These are phyloP conservation scores for Tribolium freemani DNA, from an alignment of 2,888 invertebrate species.

Conservation along the genomic window DNA sequence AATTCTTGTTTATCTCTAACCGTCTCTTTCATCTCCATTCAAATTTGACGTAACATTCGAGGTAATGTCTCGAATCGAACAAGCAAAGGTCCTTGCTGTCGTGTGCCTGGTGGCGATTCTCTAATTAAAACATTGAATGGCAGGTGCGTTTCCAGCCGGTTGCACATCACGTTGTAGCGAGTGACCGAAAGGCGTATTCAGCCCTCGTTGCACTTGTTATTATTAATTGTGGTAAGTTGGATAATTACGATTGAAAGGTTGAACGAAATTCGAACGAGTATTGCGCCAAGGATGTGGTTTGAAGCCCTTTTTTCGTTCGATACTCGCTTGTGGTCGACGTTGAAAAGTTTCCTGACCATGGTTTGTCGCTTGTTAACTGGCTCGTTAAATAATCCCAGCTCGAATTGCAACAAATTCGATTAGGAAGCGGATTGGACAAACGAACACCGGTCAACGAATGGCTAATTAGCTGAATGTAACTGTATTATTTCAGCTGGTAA, in stretches of 20 bases:
- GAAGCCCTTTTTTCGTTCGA: constrained; percentile 60
- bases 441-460: background rate
- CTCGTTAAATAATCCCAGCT: constrained; percentile 62
- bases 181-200: constrained; percentile 37
- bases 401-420: constrained; percentile 53
- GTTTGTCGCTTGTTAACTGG: constrained; percentile 63
- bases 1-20: background rate
- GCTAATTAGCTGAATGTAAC: background rate
- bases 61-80: background rate
- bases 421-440: background rate
- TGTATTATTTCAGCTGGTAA: too few relatives aligned
- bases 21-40: background rate
- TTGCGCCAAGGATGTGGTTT: constrained; percentile 58
- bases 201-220: constrained; percentile 10
- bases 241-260: constrained; percentile 49
- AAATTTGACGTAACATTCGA: background rate
- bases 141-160: constrained; percentile 59
- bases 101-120: constrained; percentile 55
- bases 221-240: background rate
- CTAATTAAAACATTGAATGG: constrained; percentile 57
- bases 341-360: constrained; percentile 63
- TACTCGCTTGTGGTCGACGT: constrained; percentile 56
- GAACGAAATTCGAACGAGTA: constrained; percentile 32
- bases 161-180: constrained; percentile 55
- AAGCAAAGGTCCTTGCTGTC: constrained; percentile 14